phyloP scores from a whole-genome alignment of 2,113 vertebrate genomes.

The Stegostoma tigrinum region DNA sequence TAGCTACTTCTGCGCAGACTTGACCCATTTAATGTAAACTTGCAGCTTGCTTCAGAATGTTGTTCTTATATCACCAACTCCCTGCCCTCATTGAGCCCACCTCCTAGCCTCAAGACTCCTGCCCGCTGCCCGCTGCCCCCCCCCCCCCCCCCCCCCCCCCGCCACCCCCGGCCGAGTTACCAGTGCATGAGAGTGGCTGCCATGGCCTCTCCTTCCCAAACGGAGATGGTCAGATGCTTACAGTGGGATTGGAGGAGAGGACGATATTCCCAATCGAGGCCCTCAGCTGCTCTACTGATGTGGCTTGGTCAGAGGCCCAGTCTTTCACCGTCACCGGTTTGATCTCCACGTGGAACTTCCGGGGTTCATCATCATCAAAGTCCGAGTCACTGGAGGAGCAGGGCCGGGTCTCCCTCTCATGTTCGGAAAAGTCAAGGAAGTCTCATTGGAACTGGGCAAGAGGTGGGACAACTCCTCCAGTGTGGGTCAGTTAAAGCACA shows the following conservation, averaged over 20 bases:
- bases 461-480: not conserved
- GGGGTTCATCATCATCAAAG: slow-evolving; percentile 85
- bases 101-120: not conserved
- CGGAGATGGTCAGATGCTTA: slow-evolving; percentile 39
- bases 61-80: not conserved
- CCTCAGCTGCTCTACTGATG: slow-evolving; percentile 71
- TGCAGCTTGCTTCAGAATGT: not conserved
- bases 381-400: slow-evolving; percentile 88
- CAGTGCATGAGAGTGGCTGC: not conserved
- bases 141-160: not conserved
- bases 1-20: not conserved
- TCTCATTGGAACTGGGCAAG: not conserved
- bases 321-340: slow-evolving; percentile 63
- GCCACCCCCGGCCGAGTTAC: too few species aligned
- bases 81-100: not conserved
- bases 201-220: not conserved
- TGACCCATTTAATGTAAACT: not conserved
- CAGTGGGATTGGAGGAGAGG: slow-evolving; percentile 68
- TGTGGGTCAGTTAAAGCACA: too few species aligned
- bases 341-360: slow-evolving; percentile 83
- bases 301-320: slow-evolving; percentile 52
- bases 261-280: slow-evolving; percentile 78
- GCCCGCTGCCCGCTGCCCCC: not conserved
- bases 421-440: slow-evolving; percentile 65
- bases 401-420: slow-evolving; percentile 60